Evolutionary conservation across 2,888 invertebrate species (phyloP), one percentile per base, ranked within the genome.

Genomic region (Cryptus armator): DNA sequence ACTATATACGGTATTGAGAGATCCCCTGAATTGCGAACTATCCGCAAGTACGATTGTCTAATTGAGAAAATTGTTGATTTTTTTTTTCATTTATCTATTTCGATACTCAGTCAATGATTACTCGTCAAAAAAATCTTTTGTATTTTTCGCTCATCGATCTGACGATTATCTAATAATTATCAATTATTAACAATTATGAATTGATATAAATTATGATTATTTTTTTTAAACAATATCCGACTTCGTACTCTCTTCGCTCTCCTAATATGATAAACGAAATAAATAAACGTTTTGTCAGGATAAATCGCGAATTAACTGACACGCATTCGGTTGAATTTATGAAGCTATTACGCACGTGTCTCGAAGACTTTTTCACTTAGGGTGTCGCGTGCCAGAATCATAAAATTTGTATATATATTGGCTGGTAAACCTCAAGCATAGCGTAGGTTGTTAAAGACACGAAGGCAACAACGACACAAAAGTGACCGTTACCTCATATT

Each of bases 11-110:
- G 12, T 68, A 86, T 83, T 87, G 85, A 86, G 56, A 37, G 81
- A 84, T 78, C 82, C 85, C 88, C 72, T 71, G 48, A 9, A 24
- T 44, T 51, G 46, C 66, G 19, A 56, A 66, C n/a, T 51, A 83
- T 83, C 77, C 37, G 72, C 83, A 89, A 89, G 89, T 90, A 89
- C 89, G 91, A 91, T 92, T 90, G 89, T 88, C 88, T 89, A 91
- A 92, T 90, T 89, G 90, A 90, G 89, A 90, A 90, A 76, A 66
- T 43, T 76, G 46, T 48, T 37, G 53, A 62, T 78, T 78, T 64
- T 71, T 78, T 78, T 81, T 89, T 89, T 88, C 89, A 90, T 92
- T 91, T 90, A 92, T 90, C 90, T 90, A 90, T 84, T 82, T 83
- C 82, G 74, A 75, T 68, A 64, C 85, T 67, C 67, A 67, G 66